Percentiles rank a stretch among this genome's conserved stretches.
phyloP scores from a whole-genome alignment of 2,113 vertebrate species.

The Trinectes maculatus region DNA sequence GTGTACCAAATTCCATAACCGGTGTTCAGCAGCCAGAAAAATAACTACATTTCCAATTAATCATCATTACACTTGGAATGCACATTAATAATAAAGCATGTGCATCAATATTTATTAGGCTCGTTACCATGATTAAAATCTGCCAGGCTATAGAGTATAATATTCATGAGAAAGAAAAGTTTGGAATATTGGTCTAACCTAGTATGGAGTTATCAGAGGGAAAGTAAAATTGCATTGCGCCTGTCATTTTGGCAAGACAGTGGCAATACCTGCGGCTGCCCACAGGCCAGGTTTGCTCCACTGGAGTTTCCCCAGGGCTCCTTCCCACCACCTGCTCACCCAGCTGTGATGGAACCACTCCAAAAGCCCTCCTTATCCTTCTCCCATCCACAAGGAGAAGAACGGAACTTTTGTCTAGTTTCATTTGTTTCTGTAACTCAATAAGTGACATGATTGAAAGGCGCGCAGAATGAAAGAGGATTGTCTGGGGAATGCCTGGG shows the following conservation, averaged over 20 bases:
- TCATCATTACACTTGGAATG: no score
- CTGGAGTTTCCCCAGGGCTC: constrained; percentile 49
- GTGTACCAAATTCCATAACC: no score
- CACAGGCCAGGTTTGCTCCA: constrained; percentile 57
- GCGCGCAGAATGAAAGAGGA: constrained; percentile 18
- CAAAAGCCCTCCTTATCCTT: constrained; percentile 54
- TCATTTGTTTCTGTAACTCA: constrained; percentile 50
- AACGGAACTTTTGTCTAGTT: constrained; percentile 42
- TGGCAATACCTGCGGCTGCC: constrained; percentile 57
- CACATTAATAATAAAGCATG: background rate
- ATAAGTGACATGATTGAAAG: constrained; percentile 41
- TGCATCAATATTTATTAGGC: background rate
- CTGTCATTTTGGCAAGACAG: constrained; percentile 43
- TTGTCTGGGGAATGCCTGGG: constrained; percentile 4
- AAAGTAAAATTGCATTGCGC: constrained; percentile 22
- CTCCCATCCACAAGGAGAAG: constrained; percentile 34
- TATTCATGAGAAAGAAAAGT: background rate
- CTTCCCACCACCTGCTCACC: constrained; percentile 67
- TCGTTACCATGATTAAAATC: background rate
- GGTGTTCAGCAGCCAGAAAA: background rate
- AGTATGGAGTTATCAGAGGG: constrained; percentile 26
- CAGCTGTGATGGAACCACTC: constrained; percentile 66
- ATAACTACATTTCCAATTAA: no score
- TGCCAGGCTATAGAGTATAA: background rate
- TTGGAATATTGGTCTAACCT: background rate